Evolutionary conservation across 2,888 invertebrate genomes (phyloP), one percentile per base, ranked within the genome.

Genomic region (Saturnia pavonia): DNA sequence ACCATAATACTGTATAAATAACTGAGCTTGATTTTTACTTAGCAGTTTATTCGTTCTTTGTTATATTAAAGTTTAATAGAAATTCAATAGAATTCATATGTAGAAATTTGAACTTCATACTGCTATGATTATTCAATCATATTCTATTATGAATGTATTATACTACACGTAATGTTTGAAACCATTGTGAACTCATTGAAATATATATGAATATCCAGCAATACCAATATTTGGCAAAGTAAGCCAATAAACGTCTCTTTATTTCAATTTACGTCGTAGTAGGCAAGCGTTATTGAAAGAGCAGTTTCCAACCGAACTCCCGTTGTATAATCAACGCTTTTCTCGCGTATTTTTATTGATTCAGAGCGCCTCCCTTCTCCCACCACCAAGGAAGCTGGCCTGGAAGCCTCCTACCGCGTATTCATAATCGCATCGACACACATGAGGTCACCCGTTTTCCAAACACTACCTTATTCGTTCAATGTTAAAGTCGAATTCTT

Each of bases 291-390:
- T 88, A 89, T 90, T 89, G 88, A 88, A 88, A 89, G 84, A 86
- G 83, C 86, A 84, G 86, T 88, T 90, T 89, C 86, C 86, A 86
- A 85, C 85, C 83, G 85, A 89, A 89, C 87, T 91, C 89, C 85
- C 87, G 90, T 91, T 91, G 91, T 92, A 91, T 92, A 92, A 93
- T 92, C 92, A 94, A 92, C 91, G 91, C 89, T 91, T 91, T 92
- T 91, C 91, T 91, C 90, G 91, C 91, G 92, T 92, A 92, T 92
- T 93, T 92, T 93, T 94, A 93, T 94, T 93, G 93, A 94, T 93
- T 92, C 86, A 77, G 79, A 82, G 77, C 77, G 81, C 87, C 84
- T 83, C 88, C 85, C 87, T 83, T 83, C 79, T 74, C 83, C 86
- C 85, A 77, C 83, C 85, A 81, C 82, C 78, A 81, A 88, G 89